Base-by-base conservation (phyloP, 2,113 vertebrate genomes). In the Conger conger region DNA sequence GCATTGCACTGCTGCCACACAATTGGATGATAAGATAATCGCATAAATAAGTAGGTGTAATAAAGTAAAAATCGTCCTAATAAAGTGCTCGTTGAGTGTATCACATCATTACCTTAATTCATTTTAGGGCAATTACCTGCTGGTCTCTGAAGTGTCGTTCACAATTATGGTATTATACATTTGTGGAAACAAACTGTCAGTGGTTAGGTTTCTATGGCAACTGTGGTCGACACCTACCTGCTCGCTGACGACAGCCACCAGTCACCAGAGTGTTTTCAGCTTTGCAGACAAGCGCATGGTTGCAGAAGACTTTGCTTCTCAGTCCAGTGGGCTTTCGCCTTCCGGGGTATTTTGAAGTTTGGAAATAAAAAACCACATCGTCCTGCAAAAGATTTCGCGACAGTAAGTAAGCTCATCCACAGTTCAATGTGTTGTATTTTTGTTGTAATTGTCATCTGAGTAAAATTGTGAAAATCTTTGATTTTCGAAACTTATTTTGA, bases 121-220 rank as follows among this genome's bases (percentile, higher is more conserved):
- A 33, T 73, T 73, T 73, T 73, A 33, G n/a, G 4, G 68, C n/a
- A 73, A 73, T 73, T 73, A 73, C 68, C 27, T 33, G 68, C 68
- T n/a, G 68, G 2, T 73, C 68, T 33, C 57, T 20, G 18, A 7
- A 63, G 57, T 23, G 57, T 63, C 27, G 68, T 30, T 73, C n/a
- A 33, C 68, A 73, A 33, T 73, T n/a, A 73, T 30, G 80, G 30
- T 36, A 33, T 83, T 23, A 40, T 27, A 76, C 35, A 42, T n/a
- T 79, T 63, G 30, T 86, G 38, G 57, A 60, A 79, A 40, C 37
- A 79, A 57, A 85, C 63, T 86, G 90, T 86, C 88, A 89, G 40
- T 89, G 88, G 86, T 57, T 16, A 20, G 85, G 86, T 89, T 86
- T 83, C 81, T 83, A 89, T 91, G 86, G 88, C 82, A 91, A 91